These are phyloP conservation scores for Rhodinocichla rosea DNA, from an alignment of 2,113 vertebrate species.

Conservation along the genomic window DNA sequence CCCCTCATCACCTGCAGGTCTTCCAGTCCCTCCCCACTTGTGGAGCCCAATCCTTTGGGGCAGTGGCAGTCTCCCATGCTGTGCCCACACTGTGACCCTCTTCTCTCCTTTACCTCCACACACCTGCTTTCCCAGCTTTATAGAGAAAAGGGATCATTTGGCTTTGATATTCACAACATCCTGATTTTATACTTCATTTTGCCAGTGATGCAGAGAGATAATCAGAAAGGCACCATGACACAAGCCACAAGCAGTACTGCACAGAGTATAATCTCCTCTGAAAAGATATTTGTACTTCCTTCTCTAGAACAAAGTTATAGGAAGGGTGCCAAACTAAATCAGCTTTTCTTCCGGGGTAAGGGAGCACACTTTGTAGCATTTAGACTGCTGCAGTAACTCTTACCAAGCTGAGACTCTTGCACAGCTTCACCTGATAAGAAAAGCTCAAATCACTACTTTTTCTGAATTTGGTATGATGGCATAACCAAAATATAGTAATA, in stretches of 20 bases:
- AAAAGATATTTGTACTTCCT: not conserved
- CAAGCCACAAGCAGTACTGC: not conserved
- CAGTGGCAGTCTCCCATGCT: rapidly evolving
- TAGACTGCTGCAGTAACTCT: not conserved
- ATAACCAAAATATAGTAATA: not conserved
- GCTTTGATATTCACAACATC: not conserved
- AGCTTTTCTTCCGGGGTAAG: not conserved
- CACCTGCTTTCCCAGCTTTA: not conserved
- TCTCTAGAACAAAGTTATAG: not conserved
- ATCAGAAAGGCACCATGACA: not conserved
- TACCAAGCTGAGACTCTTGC: not conserved
- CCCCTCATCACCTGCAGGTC: not conserved
- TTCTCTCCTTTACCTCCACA: not conserved
- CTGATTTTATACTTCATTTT: not conserved
- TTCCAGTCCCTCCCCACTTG: not conserved
- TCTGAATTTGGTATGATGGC: slow-evolving; percentile 5
- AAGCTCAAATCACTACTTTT: slow-evolving; percentile 25
- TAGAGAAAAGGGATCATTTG: not conserved
- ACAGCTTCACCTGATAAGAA: not conserved
- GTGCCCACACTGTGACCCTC: not conserved
- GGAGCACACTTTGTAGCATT: not conserved
- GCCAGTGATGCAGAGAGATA: not conserved
- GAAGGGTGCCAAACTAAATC: not conserved
- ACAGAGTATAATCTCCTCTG: not conserved
- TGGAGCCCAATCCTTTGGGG: not conserved